Conservation (phyloP, 2,888 invertebrate species). For the Callyntrura sp. region DNA sequence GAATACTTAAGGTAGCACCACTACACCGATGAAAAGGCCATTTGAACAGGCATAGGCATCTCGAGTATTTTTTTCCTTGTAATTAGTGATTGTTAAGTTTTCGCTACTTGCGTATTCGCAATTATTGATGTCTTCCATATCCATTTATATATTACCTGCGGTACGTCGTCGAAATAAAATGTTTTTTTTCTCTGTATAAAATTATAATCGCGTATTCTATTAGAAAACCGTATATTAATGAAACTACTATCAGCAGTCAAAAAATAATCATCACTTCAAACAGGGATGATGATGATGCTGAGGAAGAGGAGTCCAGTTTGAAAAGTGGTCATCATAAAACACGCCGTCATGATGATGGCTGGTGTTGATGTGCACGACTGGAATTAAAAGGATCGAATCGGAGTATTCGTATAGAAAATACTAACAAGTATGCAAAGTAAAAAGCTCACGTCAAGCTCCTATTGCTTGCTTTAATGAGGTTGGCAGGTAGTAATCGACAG, state of each 20-base stretch:
- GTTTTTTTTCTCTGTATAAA: constrained; percentile 19
- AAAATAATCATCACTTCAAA: constrained; percentile 70
- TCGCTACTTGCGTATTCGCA: constrained; percentile 49
- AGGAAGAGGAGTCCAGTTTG: constrained; percentile 56
- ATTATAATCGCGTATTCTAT: not conserved
- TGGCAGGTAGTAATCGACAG: constrained; percentile 61
- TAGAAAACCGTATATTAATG: constrained; percentile 12
- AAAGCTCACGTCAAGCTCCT: constrained; percentile 8
- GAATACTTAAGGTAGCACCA: constrained; percentile 30
- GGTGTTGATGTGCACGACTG: constrained; percentile 74
- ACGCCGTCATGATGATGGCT: constrained; percentile 62
- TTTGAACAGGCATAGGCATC: not conserved
- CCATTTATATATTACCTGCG: constrained; percentile 5
- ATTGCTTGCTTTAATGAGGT: constrained; percentile 56
- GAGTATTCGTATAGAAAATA: constrained; percentile 19
- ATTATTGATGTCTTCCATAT: not conserved
- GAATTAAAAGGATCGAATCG: constrained; percentile 64
- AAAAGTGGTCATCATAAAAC: constrained; percentile 73
- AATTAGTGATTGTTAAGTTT: constrained; percentile 35
- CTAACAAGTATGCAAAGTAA: constrained; percentile 33
- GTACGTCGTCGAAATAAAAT: constrained; percentile 30
- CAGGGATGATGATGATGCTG: constrained; percentile 50
- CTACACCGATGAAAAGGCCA: constrained; percentile 29
- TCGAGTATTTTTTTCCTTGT: constrained; percentile 19
- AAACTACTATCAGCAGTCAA: constrained; percentile 40